Percentiles rank a stretch among this genome's conserved stretches.
phyloP scores from a whole-genome alignment of 30 jellyfish, hydroid and myxozoan genomes.

The Hydra vulgaris region DNA sequence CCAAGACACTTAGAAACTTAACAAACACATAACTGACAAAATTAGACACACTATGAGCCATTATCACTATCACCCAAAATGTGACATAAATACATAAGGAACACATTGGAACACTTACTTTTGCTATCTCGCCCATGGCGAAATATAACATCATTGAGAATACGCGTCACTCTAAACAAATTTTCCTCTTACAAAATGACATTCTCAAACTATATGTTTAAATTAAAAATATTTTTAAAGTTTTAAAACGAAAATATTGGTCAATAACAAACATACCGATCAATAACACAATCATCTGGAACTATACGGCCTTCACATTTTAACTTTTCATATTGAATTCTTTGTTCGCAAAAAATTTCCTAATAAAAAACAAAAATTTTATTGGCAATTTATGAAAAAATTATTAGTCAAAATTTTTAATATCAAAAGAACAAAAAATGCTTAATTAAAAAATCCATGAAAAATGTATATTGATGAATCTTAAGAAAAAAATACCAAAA shows the following conservation, averaged over 20 bases:
- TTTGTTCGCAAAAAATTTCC: conserved; percentile 48
- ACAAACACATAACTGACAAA: too few relatives aligned
- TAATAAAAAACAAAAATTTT: conserved; percentile 18
- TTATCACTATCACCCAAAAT: too few relatives aligned
- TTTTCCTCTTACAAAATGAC: neutral
- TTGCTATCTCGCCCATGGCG: conserved; percentile 23
- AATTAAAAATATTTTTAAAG: neutral
- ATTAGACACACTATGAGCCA: too few relatives aligned
- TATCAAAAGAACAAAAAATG: too few relatives aligned
- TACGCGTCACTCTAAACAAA: conserved; percentile 10
- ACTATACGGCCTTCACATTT: conserved; percentile 59
- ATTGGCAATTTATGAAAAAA: too few relatives aligned
- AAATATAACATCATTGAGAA: conserved; percentile 19
- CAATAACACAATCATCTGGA: conserved; percentile 20
- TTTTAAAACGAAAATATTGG: too few relatives aligned
- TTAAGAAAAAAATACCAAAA: too few relatives aligned
- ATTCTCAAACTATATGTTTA: neutral
- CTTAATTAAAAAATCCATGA: too few relatives aligned
- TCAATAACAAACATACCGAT: conserved; percentile 3
- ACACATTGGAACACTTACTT: too few relatives aligned
- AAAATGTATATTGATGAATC: neutral
- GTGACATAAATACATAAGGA: too few relatives aligned
- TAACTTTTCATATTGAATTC: conserved; percentile 42
- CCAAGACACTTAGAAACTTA: too few relatives aligned
- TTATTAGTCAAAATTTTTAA: too few relatives aligned